Conservation (phyloP, 2,113 vertebrate species). For the Ptyas mucosa region DNA sequence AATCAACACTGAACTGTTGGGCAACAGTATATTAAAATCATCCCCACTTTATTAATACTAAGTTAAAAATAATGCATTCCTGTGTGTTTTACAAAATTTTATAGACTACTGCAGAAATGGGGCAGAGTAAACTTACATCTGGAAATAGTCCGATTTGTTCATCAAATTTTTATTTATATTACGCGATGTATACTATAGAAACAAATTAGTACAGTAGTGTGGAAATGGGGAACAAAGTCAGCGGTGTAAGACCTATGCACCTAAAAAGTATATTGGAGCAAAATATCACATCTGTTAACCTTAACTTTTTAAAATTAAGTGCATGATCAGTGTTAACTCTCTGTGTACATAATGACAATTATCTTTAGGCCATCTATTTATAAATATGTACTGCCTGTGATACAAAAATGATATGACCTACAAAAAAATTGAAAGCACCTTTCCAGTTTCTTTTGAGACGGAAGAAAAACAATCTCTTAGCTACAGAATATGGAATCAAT, state of each 20-base stretch:
- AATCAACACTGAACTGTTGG: not conserved
- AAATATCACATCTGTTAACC: not conserved
- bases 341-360: not conserved
- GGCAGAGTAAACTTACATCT: not conserved
- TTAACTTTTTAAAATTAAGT: fast-evolving
- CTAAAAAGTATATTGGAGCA: not conserved
- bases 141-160: not conserved
- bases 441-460: not conserved
- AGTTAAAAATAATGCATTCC: not conserved
- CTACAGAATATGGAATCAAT: slow-evolving; percentile 1
- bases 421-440: not conserved
- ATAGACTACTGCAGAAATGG: not conserved
- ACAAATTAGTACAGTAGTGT: not conserved
- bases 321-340: fast-evolving
- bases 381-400: slow-evolving; percentile 4
- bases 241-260: not conserved
- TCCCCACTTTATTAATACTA: not conserved
- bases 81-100: not conserved
- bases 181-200: fast-evolving
- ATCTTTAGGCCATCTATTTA: not conserved
- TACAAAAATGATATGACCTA: slow-evolving; percentile 33
- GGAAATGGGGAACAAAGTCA: not conserved
- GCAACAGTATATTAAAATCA: not conserved
- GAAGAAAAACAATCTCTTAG: not conserved
- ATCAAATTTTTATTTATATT: not conserved